These are phyloP conservation scores for Mythimna lalbum DNA, from an alignment of 2,888 invertebrate genomes.

Conservation along the genomic window DNA sequence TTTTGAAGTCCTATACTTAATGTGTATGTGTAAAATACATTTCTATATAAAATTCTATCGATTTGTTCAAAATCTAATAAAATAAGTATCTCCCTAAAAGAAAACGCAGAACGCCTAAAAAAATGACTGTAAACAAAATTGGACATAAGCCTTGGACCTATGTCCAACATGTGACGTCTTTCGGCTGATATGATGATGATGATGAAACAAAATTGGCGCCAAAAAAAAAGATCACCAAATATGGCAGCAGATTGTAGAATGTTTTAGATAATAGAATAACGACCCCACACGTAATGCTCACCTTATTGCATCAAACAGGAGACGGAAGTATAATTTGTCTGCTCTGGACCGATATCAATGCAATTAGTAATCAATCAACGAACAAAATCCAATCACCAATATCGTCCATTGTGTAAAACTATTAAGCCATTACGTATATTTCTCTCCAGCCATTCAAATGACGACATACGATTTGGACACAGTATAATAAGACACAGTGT, in stretches of 20 bases:
- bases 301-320: not conserved
- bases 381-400: constrained; percentile 17
- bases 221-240: not conserved
- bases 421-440: not conserved
- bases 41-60: too few relatives aligned
- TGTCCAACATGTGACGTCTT: too few relatives aligned
- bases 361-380: constrained; percentile 25
- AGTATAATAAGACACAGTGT: too few relatives aligned
- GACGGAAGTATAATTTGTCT: not conserved
- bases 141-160: too few relatives aligned
- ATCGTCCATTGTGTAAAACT: constrained; percentile 37
- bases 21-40: too few relatives aligned
- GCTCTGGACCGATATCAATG: not conserved
- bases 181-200: too few relatives aligned
- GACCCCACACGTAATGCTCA: not conserved
- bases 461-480: too few relatives aligned
- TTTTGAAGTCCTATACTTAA: too few relatives aligned
- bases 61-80: too few relatives aligned
- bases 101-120: not conserved
- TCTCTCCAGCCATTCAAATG: constrained; percentile 18
- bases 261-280: not conserved
- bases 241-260: not conserved
- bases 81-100: too few relatives aligned
- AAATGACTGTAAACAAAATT: not conserved
- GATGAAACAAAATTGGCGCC: not conserved